phyloP scores from a whole-genome alignment of 2,888 invertebrate genomes.

The Thera britannica region DNA sequence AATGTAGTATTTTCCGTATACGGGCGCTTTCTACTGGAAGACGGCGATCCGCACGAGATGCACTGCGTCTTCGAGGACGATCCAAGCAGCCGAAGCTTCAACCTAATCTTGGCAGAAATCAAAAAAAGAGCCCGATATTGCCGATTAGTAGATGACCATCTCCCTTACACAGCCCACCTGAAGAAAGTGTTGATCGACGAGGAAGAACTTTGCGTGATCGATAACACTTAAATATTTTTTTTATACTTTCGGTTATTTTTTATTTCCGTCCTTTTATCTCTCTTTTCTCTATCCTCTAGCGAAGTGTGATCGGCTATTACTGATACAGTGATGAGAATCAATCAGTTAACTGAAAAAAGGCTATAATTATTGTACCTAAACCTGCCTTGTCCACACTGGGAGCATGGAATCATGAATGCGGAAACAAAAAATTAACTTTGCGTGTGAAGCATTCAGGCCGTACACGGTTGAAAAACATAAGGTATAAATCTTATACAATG shows the following conservation, averaged over 20 bases:
- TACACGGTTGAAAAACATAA: neutral
- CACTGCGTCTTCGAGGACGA: constrained; percentile 28
- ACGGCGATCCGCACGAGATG: constrained; percentile 5
- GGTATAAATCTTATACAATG: neutral
- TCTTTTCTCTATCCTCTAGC: constrained; percentile 4
- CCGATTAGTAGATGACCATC: neutral
- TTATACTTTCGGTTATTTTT: neutral
- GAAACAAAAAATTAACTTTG: neutral
- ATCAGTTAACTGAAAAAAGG: neutral
- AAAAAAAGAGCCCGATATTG: neutral
- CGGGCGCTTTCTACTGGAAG: constrained; percentile 1
- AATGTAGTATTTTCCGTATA: constrained; percentile 15
- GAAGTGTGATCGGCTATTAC: constrained; percentile 11
- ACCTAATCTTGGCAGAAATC: neutral
- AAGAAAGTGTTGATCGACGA: constrained; percentile 11
- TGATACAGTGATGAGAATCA: neutral
- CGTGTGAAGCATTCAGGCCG: neutral
- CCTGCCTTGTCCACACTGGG: neutral
- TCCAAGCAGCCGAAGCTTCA: neutral
- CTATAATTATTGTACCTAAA: neutral
- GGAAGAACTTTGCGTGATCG: constrained; percentile 12
- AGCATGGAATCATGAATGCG: neutral
- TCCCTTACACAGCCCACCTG: neutral
- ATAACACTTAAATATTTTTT: constrained; percentile 9
- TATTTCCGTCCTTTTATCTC: neutral